Conservation (phyloP, 2,113 vertebrate species). For the Tylochromis polylepis region DNA sequence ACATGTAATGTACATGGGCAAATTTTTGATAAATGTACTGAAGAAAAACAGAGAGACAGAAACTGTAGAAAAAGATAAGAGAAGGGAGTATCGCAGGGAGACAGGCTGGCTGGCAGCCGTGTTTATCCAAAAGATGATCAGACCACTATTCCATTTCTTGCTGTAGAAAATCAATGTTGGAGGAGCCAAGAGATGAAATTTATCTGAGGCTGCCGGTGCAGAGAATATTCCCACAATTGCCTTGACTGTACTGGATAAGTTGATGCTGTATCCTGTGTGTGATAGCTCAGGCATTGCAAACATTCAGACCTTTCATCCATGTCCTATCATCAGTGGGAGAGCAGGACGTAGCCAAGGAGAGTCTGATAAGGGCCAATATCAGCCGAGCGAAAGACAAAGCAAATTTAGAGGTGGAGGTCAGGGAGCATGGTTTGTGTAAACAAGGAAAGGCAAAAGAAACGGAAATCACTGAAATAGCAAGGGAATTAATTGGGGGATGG, state of each 20-base stretch:
- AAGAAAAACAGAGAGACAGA: background rate
- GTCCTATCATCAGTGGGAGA: background rate
- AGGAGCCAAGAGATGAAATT: slow-evolving; percentile 3
- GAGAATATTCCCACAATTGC: background rate
- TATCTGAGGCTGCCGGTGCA: background rate
- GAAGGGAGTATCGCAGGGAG: background rate
- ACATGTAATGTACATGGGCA: slow-evolving; percentile 14
- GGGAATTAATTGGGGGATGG: background rate
- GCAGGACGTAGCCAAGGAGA: slow-evolving; percentile 13
- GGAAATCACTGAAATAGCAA: background rate
- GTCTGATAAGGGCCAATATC: slow-evolving; percentile 32
- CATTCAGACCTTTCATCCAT: slow-evolving; percentile 9
- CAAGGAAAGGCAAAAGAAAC: background rate
- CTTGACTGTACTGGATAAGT: slow-evolving; percentile 10
- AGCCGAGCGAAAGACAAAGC: slow-evolving; percentile 28
- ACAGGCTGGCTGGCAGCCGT: background rate
- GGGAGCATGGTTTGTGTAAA: background rate
- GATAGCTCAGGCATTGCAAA: slow-evolving; percentile 61
- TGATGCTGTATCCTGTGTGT: slow-evolving; percentile 15
- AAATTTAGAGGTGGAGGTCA: slow-evolving; percentile 19
- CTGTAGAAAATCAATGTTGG: slow-evolving; percentile 18
- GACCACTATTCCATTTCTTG: background rate
- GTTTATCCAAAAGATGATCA: slow-evolving; percentile 33
- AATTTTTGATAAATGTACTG: background rate
- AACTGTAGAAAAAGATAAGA: background rate